Evolutionary conservation across 2,797 vertebrate species (phyloP).

Genomic region (Peromyscus attwateri): DNA sequence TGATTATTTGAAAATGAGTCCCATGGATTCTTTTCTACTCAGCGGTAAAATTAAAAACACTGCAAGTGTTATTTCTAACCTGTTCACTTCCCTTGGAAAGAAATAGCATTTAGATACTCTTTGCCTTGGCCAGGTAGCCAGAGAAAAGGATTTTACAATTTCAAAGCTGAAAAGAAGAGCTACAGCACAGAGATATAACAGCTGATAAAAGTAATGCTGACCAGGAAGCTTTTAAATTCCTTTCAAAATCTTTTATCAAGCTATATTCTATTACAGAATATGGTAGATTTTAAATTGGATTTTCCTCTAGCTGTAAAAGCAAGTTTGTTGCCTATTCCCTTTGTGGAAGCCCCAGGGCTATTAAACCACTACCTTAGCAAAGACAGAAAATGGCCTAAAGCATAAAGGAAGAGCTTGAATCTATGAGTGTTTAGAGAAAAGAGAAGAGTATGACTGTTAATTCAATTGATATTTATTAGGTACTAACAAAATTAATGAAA

Average conservation of each 20-base stretch:
- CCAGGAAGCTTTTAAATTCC: constrained; percentile 78
- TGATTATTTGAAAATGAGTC: not conserved
- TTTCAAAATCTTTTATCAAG: constrained; percentile 79
- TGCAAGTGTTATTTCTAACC: constrained; percentile 21
- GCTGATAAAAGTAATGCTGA: constrained; percentile 78
- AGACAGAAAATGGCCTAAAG: not conserved
- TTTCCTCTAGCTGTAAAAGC: constrained; percentile 70
- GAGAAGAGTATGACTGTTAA: not conserved
- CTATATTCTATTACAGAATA: constrained; percentile 78
- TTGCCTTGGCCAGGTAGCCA: constrained; percentile 39
- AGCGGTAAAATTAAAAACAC: not conserved
- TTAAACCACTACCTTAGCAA: constrained; percentile 51
- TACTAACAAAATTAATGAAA: not conserved
- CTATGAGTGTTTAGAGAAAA: not conserved
- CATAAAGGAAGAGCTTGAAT: not conserved
- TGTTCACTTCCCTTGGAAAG: constrained; percentile 22
- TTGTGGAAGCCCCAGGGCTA: not conserved
- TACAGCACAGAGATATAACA: constrained; percentile 61
- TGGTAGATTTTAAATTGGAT: constrained; percentile 73
- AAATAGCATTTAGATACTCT: constrained; percentile 42
- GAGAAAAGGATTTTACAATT: constrained; percentile 66
- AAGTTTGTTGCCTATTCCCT: constrained; percentile 11
- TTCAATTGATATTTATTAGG: not conserved
- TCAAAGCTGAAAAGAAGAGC: constrained; percentile 72
- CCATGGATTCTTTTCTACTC: not conserved